Evolutionary conservation across 2,888 invertebrate genomes (phyloP).

Genomic region (Ectemnius cavifrons): DNA sequence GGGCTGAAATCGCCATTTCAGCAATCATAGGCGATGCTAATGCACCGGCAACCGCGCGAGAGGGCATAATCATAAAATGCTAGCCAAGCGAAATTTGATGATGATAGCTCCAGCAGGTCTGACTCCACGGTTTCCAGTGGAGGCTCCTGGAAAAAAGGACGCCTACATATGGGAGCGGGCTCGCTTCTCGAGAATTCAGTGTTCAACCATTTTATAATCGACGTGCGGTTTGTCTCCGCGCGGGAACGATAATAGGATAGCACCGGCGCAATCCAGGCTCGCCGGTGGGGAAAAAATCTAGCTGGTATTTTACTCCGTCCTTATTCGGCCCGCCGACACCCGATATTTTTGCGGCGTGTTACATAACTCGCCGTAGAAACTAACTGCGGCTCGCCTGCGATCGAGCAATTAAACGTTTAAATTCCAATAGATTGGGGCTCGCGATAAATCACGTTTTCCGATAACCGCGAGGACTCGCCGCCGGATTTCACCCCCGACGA

Average conservation of each 20-base stretch:
- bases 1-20: conserved; percentile 32
- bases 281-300: conserved; percentile 42
- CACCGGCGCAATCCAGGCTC: background rate
- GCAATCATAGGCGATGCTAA: conserved; percentile 49
- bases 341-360: conserved; percentile 58
- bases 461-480: conserved; percentile 46
- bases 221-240: conserved; percentile 58
- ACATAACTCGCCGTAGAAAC: conserved; percentile 55
- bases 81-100: conserved; percentile 55
- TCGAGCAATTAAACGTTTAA: conserved; percentile 70
- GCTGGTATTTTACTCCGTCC: conserved; percentile 43
- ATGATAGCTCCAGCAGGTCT: conserved; percentile 53
- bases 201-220: conserved; percentile 60
- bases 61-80: conserved; percentile 53
- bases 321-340: conserved; percentile 51
- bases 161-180: conserved; percentile 27
- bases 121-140: conserved; percentile 49
- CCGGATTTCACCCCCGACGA: conserved; percentile 27
- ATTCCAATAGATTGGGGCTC: conserved; percentile 69
- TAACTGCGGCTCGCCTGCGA: conserved; percentile 57
- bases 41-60: conserved; percentile 32
- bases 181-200: conserved; percentile 41
- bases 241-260: conserved; percentile 51
- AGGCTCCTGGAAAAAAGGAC: conserved; percentile 37
- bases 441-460: conserved; percentile 63